Base-by-base conservation (phyloP, 2,888 invertebrate species). In the Carpatolechia fugitivella region DNA sequence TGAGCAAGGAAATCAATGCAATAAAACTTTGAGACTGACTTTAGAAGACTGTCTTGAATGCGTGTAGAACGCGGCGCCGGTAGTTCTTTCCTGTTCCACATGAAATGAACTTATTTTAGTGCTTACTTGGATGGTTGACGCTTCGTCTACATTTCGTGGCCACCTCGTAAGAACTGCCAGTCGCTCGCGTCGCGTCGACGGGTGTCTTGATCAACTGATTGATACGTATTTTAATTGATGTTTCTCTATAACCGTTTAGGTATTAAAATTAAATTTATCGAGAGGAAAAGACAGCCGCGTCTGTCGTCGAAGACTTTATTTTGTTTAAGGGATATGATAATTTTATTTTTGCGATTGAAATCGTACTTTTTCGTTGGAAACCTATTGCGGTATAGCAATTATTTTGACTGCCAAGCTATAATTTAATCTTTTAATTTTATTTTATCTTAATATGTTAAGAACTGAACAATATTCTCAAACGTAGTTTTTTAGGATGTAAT, bases 21-120 rank as follows among this genome's bases (percentile, higher is more conserved):
- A 89, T 87, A 88, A 79, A 84, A 82, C 79, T 88, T 87, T 86
- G 76, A 89, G 89, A 87, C 89, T 89, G 89, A 89, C 87, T 87
- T 87, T 70, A 86, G 84, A 89, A 89, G 89, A 89, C 89, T 89
- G 88, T 89, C 88, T 87, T 82, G 79, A 85, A 83, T 82, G 80
- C 66, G 77, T 24, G 24, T 24, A 6, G 24, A n/a, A 6, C 24
- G 24, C 24, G 24, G 24, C 24, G 6, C 24, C 24, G 24, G 24
- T 24, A 24, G 24, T 24, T 24, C 3, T 24, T 24, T 24, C 6
- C 3, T 24, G 24, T 24, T 3, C 24, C 3, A 24, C 24, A 24
- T 6, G 24, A 24, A 24, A 24, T 24, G 24, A 4, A 4, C 24
- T 6, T 4, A 6, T 4, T 24, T 24, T 24, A 4, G 6, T 6